Percentiles rank a stretch among this genome's conserved stretches.
phyloP scores from a whole-genome alignment of 2,113 vertebrate species.

The Ceyx melanurus region DNA sequence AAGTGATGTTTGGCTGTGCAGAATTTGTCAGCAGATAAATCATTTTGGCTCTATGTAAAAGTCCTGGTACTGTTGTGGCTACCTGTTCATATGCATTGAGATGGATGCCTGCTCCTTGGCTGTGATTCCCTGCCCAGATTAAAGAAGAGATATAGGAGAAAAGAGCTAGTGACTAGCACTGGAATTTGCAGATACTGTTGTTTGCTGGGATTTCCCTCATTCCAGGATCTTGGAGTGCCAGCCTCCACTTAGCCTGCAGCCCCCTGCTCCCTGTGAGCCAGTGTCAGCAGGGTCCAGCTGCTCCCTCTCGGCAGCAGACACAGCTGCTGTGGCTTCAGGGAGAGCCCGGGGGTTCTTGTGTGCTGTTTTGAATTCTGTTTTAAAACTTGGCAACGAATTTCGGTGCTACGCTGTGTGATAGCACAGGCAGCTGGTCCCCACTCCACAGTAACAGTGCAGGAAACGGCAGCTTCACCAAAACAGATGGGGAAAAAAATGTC shows the following conservation, averaged over 20 bases:
- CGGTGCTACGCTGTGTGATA: not conserved
- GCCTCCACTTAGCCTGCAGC: not conserved
- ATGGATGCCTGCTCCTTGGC: not conserved
- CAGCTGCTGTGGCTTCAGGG: fast-evolving
- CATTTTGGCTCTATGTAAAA: not conserved
- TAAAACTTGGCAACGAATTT: not conserved
- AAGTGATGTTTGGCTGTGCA: not conserved
- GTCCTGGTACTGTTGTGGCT: not conserved
- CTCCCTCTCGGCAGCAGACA: not conserved
- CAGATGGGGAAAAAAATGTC: not conserved
- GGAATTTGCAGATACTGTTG: not conserved
- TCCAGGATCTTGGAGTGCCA: not conserved
- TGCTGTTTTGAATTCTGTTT: not conserved
- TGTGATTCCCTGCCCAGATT: not conserved
- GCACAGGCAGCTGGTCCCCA: not conserved
- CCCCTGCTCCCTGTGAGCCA: fast-evolving
- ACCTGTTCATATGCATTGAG: not conserved
- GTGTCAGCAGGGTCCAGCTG: fast-evolving
- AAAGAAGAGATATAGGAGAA: not conserved
- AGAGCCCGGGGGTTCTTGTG: not conserved
- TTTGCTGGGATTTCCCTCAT: not conserved
- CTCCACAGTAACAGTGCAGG: not conserved
- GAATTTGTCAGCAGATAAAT: not conserved
- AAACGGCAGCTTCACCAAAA: not conserved
- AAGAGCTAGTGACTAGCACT: not conserved